Evolutionary conservation across 2,888 invertebrate species (phyloP), one percentile per base, ranked within the genome.

Genomic region (Sinelater perroti): DNA sequence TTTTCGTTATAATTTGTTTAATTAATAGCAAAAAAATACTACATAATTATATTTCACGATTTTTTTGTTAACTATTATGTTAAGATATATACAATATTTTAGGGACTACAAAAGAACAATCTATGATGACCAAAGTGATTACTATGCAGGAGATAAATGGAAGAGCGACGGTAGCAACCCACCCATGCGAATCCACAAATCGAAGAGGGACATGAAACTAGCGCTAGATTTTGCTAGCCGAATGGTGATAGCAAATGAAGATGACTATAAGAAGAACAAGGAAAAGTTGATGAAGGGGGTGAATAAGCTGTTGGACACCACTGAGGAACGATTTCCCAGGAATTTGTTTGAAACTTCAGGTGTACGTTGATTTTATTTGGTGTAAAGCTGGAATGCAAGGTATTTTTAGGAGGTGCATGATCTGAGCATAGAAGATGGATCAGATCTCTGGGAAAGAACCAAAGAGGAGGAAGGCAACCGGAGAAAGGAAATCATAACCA

Each of bases 121-220:
- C 3, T 93, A 91, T 35, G 97, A 98, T 75, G 97, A 97, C 74
- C 95, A 97, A 75, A 87, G 90, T 62, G 97, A 97, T 76, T 97
- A 97, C 77, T 98, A 86, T 4, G 80, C 80, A 5, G 91, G 95
- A 63, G 8, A 60, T 49, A 3, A 67, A 62, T 13, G 52, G 40
- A 59, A 49, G 35, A 52, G 14, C 56, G 40, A 17, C 26, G 10
- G 30, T 18, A 13, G 18, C 31, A 10, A 57, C 14, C 17, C 17
- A 16, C 4, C 42, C 24, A 31, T 63, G 11, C 58, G 47, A 21
- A 33, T 67, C 33, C 70, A 70, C 44, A 68, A 61, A 38, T 61
- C 65, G 35, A 73, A 70, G 59, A 64, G 67, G 36, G 75, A 76
- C 61, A 71, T 78, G 70, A 73, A 76, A 28, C 61, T 78, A 21